Base-by-base conservation (phyloP, 2,888 invertebrate species). In the Hypolimnas misippus region DNA sequence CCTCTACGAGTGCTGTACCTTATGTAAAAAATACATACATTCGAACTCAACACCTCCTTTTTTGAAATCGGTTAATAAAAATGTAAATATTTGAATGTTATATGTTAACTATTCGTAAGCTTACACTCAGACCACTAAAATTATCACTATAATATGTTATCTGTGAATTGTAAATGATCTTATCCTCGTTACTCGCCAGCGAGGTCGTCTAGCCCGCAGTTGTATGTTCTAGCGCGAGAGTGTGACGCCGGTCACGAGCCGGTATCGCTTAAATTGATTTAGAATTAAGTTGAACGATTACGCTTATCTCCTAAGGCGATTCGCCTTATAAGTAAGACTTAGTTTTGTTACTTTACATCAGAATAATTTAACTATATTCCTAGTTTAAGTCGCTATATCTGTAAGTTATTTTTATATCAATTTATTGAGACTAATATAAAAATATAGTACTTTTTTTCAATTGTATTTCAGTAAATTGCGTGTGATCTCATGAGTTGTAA, bases 341-440 rank as follows among this genome's bases (percentile, higher is more conserved):
- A 69, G 74, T 67, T 70, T 79, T 84, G 83, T 84, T 85, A 80
- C 77, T 77, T 78, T 84, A 80, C 80, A 84, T 83, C 77, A 78
- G 78, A 86, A 84, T 84, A 86, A 84, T 83, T 81, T 82, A 84
- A 86, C 77, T 74, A 79, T 82, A 70, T 70, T 65, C 67, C 60
- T 73, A 72, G 71, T 63, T 53, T 66, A 56, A 64, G 68, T 68
- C 55, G 58, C 57, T 77, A 76, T 87, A 85, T 81, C 69, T 68
- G 53, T 89, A 89, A 88, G 89, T 84, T 84, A 90, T 86, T 86
- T 87, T 87, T 86, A 84, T 87, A 89, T 89, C 85, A 86, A 88
- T 87, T 83, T 87, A 86, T 87, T 76, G 56, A 61, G 44, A 51
- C 55, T 55, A 65, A 56, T 52, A 31, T 58, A 58, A 63, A 57